Base-by-base conservation (phyloP, 2,797 vertebrate genomes). In the Platalea minor region DNA sequence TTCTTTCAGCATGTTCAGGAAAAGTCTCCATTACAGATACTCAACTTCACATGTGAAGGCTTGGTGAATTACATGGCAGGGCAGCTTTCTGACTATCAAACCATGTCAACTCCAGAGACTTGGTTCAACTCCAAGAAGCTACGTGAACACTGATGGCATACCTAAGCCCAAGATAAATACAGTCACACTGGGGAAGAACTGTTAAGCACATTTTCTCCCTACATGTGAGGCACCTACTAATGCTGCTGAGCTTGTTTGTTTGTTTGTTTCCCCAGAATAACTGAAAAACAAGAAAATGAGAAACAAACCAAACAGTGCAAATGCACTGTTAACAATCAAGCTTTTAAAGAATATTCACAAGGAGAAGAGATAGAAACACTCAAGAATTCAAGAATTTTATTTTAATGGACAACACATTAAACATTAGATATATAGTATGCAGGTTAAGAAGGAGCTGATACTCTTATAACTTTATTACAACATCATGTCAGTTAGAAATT, bases 331-430 rank as follows among this genome's bases (percentile, higher is more conserved):
- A 87, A 75, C 20, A 76, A 75, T 25, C 64, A 79, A 87, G 60
- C 16, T 94, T 92, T 90, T 59, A 64, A 91, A 75, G 60, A 89
- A 68, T 67, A 85, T 48, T 88, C 70, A 88, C 19, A 35, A 73
- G 68, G 61, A 95, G 60, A 95, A 95, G 70, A 93, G 84, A 96
- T 50, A 93, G 93, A 94, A 97, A 89, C 93, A 93, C 51, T 77
- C 56, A 57, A 57, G 72, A 80, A 93, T 65, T 88, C 43, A 95
- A 93, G 18, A 23, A 41, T 84, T 96, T 97, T 96, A 95, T 95
- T 96, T 89, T 50, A 85, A 96, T 35, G 35, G 78, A 85, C 56
- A 89, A 85, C 89, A 92, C 41, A 91, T 90, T 65, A 70, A 92
- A 95, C 78, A 96, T 73, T 10, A 77, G 50, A 54, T 39, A 60